Conservation (phyloP, 2,888 invertebrate species). For the Scelioninae gen. 1 region DNA sequence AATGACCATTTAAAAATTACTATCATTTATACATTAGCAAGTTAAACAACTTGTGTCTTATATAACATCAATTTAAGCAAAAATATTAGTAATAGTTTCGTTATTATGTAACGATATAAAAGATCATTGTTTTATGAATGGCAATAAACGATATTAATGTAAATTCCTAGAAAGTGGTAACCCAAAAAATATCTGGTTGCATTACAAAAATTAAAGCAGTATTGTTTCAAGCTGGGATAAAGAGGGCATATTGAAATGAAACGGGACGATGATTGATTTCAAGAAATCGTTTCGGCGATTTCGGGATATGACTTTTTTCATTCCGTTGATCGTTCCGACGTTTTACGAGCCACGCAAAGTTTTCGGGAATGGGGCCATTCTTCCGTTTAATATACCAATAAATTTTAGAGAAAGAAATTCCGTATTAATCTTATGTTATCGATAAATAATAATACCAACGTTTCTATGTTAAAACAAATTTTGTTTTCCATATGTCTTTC, state of each 20-base stretch:
- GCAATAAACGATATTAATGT: conserved; percentile 58
- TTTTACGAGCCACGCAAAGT: conserved; percentile 66
- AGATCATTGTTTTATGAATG: too few species aligned
- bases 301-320: conserved; percentile 64
- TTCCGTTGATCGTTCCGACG: conserved; percentile 63
- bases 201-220: conserved; percentile 62
- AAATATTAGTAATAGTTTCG: too few species aligned
- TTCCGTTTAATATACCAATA: conserved; percentile 15
- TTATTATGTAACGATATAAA: too few species aligned
- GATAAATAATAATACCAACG: neutral
- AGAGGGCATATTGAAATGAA: conserved; percentile 60
- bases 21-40: too few species aligned
- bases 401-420: conserved; percentile 15
- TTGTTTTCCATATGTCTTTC: too few species aligned
- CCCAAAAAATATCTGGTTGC: conserved; percentile 59
- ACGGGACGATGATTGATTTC: conserved; percentile 66
- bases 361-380: conserved; percentile 54
- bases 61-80: too few species aligned
- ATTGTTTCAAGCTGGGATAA: conserved; percentile 51
- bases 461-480: too few species aligned
- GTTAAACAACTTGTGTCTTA: too few species aligned
- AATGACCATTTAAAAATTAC: neutral
- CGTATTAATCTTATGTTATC: neutral
- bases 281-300: conserved; percentile 70
- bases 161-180: conserved; percentile 51